phyloP scores from a whole-genome alignment of 2,113 vertebrate species.

The Gopherus evgoodei region DNA sequence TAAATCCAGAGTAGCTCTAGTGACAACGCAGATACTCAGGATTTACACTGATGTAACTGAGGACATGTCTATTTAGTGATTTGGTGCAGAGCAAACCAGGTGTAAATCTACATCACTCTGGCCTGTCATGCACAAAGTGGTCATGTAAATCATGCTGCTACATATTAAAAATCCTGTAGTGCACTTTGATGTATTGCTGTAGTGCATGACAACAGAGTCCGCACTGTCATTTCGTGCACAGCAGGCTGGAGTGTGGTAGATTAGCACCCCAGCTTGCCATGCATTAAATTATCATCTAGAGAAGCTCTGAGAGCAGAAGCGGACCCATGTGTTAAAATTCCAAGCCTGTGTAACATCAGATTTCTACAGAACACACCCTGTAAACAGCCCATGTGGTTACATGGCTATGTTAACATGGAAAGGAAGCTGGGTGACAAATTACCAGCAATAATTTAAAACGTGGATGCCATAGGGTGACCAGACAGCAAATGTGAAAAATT shows the following conservation, averaged over 20 bases:
- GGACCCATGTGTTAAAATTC: not conserved
- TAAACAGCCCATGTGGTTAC: not conserved
- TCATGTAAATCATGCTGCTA: not conserved
- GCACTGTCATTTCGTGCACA: not conserved
- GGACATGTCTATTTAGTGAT: not conserved
- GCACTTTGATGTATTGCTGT: not conserved
- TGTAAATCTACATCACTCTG: not conserved
- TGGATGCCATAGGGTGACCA: not conserved
- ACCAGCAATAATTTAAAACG: not conserved
- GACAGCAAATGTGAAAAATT: no score
- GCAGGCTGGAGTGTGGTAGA: not conserved
- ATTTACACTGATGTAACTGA: not conserved
- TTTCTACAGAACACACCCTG: not conserved
- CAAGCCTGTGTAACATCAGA: not conserved
- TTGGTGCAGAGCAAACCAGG: not conserved
- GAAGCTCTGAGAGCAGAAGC: not conserved
- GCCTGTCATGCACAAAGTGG: no score
- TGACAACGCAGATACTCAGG: not conserved
- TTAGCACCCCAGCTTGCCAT: not conserved
- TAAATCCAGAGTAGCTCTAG: not conserved
- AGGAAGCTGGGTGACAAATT: not conserved
- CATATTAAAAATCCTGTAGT: not conserved
- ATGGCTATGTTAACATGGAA: not conserved
- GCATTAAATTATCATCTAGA: not conserved
- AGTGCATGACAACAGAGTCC: not conserved